These are phyloP conservation scores for Calliphora vicina DNA, from an alignment of 1,140 invertebrate genomes.

Conservation along the genomic window DNA sequence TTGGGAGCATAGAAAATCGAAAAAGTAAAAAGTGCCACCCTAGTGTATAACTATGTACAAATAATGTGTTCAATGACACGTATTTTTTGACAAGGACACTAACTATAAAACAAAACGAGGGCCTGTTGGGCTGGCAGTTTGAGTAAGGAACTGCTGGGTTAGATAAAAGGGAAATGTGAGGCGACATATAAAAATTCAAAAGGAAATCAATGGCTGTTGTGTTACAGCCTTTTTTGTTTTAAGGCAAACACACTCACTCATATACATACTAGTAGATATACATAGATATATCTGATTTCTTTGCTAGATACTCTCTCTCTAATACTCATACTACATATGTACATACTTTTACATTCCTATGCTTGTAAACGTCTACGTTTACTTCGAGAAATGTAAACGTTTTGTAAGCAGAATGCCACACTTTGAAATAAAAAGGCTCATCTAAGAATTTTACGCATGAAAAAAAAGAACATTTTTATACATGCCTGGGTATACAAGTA, in stretches of 20 bases:
- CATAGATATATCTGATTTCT: not conserved
- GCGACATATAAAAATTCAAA: not conserved
- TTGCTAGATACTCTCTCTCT: no score
- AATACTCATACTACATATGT: no score
- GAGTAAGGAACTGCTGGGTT: not conserved
- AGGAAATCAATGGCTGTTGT: not conserved
- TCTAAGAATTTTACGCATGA: not conserved
- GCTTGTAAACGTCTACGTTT: no score
- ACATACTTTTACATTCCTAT: no score
- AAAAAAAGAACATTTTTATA: not conserved
- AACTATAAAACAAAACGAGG: not conserved
- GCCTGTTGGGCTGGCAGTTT: not conserved
- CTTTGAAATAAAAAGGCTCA: not conserved
- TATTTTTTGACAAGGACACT: conserved; percentile 3
- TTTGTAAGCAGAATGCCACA: not conserved
- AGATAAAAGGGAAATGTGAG: not conserved
- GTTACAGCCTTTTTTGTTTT: not conserved
- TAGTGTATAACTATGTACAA: not conserved
- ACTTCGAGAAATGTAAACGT: not conserved
- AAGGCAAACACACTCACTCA: not conserved
- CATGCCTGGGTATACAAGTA: not conserved
- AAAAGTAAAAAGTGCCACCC: no score
- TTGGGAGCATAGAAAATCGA: no score
- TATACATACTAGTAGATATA: not conserved
- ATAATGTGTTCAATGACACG: not conserved